Conservation (phyloP, 1,140 invertebrate genomes). For the Pseudomyrmex cubaensis region DNA sequence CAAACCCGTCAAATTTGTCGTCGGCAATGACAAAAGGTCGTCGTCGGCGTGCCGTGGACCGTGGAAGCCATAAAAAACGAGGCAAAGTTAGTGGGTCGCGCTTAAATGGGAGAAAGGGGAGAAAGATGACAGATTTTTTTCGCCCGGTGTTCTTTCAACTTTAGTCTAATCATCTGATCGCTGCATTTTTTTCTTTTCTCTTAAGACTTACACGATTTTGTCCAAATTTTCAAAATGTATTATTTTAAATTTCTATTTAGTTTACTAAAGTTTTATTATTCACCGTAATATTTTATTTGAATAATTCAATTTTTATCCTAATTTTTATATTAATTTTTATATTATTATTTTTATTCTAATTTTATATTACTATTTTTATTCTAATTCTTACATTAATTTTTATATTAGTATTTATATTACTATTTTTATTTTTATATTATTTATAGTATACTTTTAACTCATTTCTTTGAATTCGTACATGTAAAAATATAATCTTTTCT, state of each 20-base stretch:
- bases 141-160: constrained; percentile 71
- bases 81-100: constrained; percentile 31
- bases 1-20: constrained; percentile 76
- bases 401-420: too few species aligned
- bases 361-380: too few species aligned
- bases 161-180: constrained; percentile 66
- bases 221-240: background rate
- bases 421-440: too few species aligned
- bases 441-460: too few species aligned
- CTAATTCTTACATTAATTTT: too few species aligned
- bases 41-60: constrained; percentile 26
- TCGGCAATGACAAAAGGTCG: constrained; percentile 71
- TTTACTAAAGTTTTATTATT: too few species aligned
- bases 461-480: background rate
- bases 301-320: too few species aligned
- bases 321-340: too few species aligned
- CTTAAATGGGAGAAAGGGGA: constrained; percentile 50
- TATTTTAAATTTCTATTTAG: background rate
- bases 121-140: constrained; percentile 58
- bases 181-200: background rate
- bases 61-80: constrained; percentile 50
- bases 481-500: background rate
- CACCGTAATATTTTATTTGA: too few species aligned
- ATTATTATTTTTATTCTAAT: too few species aligned
- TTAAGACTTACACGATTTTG: background rate